Evolutionary conservation across 2,113 vertebrate genomes (phyloP), one percentile per base, ranked within the genome.

Genomic region (Aramus guarauna): DNA sequence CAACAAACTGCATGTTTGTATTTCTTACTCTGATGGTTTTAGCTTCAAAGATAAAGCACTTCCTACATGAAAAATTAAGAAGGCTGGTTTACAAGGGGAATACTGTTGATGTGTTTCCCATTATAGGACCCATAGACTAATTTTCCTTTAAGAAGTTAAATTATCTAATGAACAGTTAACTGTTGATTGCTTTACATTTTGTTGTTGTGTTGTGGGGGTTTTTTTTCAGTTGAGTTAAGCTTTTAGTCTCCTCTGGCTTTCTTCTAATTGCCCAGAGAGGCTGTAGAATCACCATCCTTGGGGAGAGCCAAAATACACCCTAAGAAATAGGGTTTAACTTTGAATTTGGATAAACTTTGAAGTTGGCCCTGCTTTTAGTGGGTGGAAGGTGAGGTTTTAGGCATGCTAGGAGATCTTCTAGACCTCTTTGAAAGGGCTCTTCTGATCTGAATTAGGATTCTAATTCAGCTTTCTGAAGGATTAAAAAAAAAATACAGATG

Each of bases 391-490:
- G 34, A 18, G 13, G 13, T 47, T 21, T 36, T 81, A 47, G 36
- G 23, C 14, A 5, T 60, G 7, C 52, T 62, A 36, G 66, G 53
- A 74, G 45, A 13, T 43, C 30, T 62, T 17, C 4, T 5, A 66
- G 74, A 53, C 21, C 4, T 23, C 34, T 84, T 53, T 77, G 66
- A 55, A 37, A 93, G 52, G 39, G 23, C 6, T 81, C 22, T 29
- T 79, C 66, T 85, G 76, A 52, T 86, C 68, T 81, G 86, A 86
- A 67, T 86, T 56, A 62, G 75, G 41, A 45, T 84, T 88, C 59
- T 81, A 55, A 59, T 77, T 94, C 64, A 59, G 72, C 37, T 74
- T 92, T 74, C 37, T 87, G 68, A 89, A 82, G 34, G 27, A 55
- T 73, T 45, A 82, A 68, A 58, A 85, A 84, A 50, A 50, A 56